Percentiles rank a stretch among this genome's conserved stretches.
Evolutionary conservation across 2,888 invertebrate genomes (phyloP).

Genomic region (Diplolepis rosae): DNA sequence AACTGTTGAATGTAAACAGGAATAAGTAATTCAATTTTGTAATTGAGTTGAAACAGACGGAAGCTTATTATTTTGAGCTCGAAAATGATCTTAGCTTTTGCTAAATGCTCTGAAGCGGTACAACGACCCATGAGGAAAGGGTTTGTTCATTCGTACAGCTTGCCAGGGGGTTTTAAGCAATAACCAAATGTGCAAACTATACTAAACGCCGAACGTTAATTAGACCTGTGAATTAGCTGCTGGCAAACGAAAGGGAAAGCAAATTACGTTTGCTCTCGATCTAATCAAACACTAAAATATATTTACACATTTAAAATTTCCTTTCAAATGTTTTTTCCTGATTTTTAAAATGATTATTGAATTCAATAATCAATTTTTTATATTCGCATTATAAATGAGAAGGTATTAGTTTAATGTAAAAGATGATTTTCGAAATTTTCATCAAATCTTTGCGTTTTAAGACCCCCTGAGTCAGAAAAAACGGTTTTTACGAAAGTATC

Average conservation of each 20-base stretch:
- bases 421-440: too few species aligned
- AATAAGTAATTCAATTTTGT: conserved; percentile 4
- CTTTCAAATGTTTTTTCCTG: not conserved
- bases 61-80: conserved; percentile 8
- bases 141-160: not conserved
- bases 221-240: conserved; percentile 20
- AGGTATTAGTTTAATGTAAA: too few species aligned
- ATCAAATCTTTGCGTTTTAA: too few species aligned
- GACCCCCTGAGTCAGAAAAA: too few species aligned
- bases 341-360: not conserved
- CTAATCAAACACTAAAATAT: conserved; percentile 1
- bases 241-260: not conserved
- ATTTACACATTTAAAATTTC: not conserved
- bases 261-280: not conserved
- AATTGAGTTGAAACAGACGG: not conserved
- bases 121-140: conserved; percentile 11
- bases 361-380: too few species aligned
- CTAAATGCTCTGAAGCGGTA: conserved; percentile 11
- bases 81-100: conserved; percentile 25
- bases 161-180: conserved; percentile 25
- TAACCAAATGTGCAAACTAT: conserved; percentile 22
- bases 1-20: too few species aligned
- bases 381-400: too few species aligned
- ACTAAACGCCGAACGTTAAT: conserved; percentile 17
- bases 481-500: too few species aligned